These are phyloP conservation scores for Carollia perspicillata DNA, from an alignment of 2,113 vertebrate genomes.

Conservation along the genomic window DNA sequence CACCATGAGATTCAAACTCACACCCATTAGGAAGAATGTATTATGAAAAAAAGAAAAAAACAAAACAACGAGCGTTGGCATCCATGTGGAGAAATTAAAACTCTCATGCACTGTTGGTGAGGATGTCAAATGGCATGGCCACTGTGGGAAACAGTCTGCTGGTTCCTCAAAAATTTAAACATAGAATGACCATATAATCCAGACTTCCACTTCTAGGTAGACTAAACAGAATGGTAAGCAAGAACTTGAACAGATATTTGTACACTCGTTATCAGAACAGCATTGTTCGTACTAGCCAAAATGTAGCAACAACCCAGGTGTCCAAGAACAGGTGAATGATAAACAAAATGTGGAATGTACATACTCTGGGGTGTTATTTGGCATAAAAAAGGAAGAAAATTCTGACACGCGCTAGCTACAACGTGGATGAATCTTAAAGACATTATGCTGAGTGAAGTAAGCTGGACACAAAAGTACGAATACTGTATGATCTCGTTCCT, in stretches of 20 bases:
- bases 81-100: not conserved
- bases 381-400: not conserved
- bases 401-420: not conserved
- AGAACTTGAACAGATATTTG: not conserved
- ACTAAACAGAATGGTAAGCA: not conserved
- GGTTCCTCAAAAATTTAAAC: not conserved
- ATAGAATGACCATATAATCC: not conserved
- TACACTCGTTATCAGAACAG: not conserved
- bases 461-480: not conserved
- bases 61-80: not conserved
- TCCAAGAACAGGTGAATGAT: not conserved
- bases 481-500: no score
- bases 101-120: not conserved
- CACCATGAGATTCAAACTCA: not conserved
- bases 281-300: not conserved
- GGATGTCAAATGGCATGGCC: not conserved
- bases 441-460: not conserved
- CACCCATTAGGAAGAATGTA: not conserved
- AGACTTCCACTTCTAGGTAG: not conserved
- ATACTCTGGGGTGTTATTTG: not conserved
- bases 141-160: not conserved
- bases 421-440: not conserved
- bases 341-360: not conserved
- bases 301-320: not conserved
- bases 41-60: not conserved